Evolutionary conservation across 2,888 invertebrate genomes (phyloP), one percentile per base, ranked within the genome.

Genomic region (Lissonota sp.): DNA sequence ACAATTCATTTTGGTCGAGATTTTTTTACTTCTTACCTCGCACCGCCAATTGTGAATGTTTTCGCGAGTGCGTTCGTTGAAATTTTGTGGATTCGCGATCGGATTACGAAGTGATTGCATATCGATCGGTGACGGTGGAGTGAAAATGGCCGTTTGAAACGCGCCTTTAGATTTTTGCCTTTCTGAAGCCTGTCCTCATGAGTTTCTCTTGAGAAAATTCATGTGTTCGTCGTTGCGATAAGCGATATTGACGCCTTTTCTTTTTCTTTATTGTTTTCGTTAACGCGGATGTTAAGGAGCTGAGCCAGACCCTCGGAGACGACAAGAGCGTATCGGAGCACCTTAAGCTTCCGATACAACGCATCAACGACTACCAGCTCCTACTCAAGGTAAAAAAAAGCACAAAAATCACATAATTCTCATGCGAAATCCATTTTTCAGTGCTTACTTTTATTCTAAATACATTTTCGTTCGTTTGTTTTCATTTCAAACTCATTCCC

Each of bases 341-440:
- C 94, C 95, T 98, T 88, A 97, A 98, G 93, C 95, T 98, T 89
- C 98, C 98, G 88, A 97, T 98, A 91, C 98, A 98, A 94, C 95
- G 98, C 92, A 98, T 98, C 93, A 98, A 98, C 96, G 98, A 98
- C 94, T 98, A 98, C 93, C 98, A 98, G 93, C 96, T 98, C 89
- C 95, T 98, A 83, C 94, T 99, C 86, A 98, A 98, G 97, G 98
- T 97, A 93, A 93, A 57, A n/a, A 53, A 63, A 7, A 53, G 57
- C 37, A 14, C 8, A 0, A 10, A 40, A 42, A 1, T 5, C 10
- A 2, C 6, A 26, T 26, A 26, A 26, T 26, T 1, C 26, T 26
- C 26, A 26, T 26, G 26, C 26, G 26, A 26, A 26, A 26, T 26
- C 26, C 3, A 26, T 26, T 26, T 26, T 26, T 26, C 26, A 26